Conservation (phyloP, 37 sponge, comb jelly and placozoan genomes). For the Spongilla lacustris region DNA sequence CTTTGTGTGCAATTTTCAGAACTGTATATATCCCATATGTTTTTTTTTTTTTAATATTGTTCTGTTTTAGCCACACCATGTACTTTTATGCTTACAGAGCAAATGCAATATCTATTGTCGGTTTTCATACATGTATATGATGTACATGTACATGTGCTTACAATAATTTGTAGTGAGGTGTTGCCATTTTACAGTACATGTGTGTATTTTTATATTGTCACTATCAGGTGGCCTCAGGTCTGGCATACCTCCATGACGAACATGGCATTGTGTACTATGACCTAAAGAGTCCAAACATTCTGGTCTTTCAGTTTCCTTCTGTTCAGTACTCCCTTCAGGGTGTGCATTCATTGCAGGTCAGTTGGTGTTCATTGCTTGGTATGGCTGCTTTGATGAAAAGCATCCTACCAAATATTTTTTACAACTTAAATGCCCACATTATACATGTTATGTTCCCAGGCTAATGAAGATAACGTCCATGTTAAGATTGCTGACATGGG, state of each 20-base stretch:
- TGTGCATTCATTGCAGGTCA: background rate
- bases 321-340: slow-evolving; percentile 48
- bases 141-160: too few species aligned
- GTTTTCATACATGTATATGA: too few species aligned
- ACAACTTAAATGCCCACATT: background rate
- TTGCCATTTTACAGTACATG: too few species aligned
- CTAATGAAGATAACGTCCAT: slow-evolving; percentile 21
- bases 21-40: too few species aligned
- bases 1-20: too few species aligned
- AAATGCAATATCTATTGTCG: too few species aligned
- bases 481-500: slow-evolving; percentile 92
- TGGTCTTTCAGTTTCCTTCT: slow-evolving; percentile 85
- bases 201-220: too few species aligned
- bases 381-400: background rate
- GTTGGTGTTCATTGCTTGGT: background rate
- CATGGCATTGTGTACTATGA: slow-evolving; percentile 83
- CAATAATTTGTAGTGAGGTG: too few species aligned
- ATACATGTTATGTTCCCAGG: background rate
- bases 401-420: too few species aligned
- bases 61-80: too few species aligned
- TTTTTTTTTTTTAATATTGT: too few species aligned
- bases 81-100: too few species aligned
- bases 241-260: slow-evolving; percentile 82
- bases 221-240: slow-evolving; percentile 83
- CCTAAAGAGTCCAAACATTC: slow-evolving; percentile 87